A percentile compares a stretch with the other conserved stretches of the same genome.
phyloP scores from a whole-genome alignment of 2,113 vertebrate species.

The Sceloporus tristichus region DNA sequence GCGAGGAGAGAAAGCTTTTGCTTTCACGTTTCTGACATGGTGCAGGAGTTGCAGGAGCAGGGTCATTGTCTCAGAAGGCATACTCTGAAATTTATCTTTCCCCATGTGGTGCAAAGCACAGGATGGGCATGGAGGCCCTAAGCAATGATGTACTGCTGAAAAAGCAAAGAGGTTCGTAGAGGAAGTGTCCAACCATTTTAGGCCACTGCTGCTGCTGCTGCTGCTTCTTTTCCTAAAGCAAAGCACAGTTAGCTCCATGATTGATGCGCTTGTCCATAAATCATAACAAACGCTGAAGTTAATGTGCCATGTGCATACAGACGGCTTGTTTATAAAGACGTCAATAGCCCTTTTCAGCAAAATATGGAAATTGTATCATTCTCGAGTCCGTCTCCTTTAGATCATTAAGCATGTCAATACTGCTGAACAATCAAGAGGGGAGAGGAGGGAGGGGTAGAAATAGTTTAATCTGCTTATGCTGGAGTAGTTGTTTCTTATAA shows the following conservation, averaged over 20 bases:
- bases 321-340: conserved; percentile 66
- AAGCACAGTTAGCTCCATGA: conserved; percentile 48
- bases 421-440: conserved; percentile 72
- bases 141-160: conserved; percentile 51
- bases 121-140: conserved; percentile 10
- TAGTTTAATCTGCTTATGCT: conserved; percentile 73
- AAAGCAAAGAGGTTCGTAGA: conserved; percentile 69
- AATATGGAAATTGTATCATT: conserved; percentile 76
- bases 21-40: conserved; percentile 67
- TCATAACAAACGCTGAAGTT: conserved; percentile 45
- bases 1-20: conserved; percentile 68
- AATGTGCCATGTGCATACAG: conserved; percentile 38
- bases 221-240: conserved; percentile 38
- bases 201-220: background rate
- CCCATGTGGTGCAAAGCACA: conserved; percentile 25
- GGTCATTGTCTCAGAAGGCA: conserved; percentile 75
- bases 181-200: conserved; percentile 48
- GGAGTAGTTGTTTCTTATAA: conserved; percentile 73
- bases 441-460: conserved; percentile 28
- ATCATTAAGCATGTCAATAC: conserved; percentile 80
- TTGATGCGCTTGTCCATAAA: conserved; percentile 49
- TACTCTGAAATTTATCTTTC: conserved; percentile 70
- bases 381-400: conserved; percentile 68
- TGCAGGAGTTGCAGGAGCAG: conserved; percentile 68
- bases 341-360: conserved; percentile 60